Evolutionary conservation across 2,797 vertebrate species (phyloP).

Genomic region (Phoebastria nigripes): DNA sequence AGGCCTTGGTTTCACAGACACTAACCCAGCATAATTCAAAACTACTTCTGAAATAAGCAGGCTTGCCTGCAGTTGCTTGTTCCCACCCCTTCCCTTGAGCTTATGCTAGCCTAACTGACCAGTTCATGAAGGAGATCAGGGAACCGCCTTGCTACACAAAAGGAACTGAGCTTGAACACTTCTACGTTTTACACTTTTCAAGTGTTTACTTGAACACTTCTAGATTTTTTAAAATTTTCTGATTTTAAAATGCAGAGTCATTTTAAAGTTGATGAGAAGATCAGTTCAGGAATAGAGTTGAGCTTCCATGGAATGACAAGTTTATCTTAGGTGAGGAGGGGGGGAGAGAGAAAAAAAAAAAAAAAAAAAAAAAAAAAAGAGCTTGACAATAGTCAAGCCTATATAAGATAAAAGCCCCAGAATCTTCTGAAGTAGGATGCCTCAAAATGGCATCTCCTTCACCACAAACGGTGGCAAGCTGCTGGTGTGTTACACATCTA

Average conservation of each 20-base stretch:
- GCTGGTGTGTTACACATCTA: background rate
- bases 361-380: too few relatives aligned
- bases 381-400: background rate
- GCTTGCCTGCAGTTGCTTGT: background rate
- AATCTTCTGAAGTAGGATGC: background rate
- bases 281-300: background rate
- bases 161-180: background rate
- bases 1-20: background rate
- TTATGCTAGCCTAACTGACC: background rate
- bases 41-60: background rate
- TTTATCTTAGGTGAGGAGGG: background rate
- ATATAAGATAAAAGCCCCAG: background rate
- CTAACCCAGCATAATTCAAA: background rate
- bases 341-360: too few relatives aligned
- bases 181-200: background rate
- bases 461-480: background rate
- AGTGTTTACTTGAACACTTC: background rate
- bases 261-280: background rate
- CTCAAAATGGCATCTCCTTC: background rate
- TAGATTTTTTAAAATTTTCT: too few relatives aligned
- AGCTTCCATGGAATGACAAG: background rate
- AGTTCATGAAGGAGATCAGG: background rate
- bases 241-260: background rate
- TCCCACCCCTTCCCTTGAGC: background rate
- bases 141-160: background rate